Evolutionary conservation across 2,888 invertebrate genomes (phyloP), one percentile per base, ranked within the genome.

Genomic region (Patella caerulea): DNA sequence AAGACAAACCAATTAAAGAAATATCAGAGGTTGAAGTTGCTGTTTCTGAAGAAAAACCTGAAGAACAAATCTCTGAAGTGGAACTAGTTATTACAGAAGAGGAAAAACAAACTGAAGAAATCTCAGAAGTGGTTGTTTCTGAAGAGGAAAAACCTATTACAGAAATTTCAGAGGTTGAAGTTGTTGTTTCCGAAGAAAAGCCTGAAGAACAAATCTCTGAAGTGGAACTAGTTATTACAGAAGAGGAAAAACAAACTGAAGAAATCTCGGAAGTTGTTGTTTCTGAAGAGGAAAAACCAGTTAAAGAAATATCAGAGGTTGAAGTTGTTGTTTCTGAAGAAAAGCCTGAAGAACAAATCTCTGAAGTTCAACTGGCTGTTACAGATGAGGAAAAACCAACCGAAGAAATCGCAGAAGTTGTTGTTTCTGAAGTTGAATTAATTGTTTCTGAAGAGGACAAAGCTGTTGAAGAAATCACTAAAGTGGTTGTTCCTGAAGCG

Each of bases 11-110:
- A 24, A 74, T 29, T 52, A 55, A 74, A 59, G 74, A 74, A 59
- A 29, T 74, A 2, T 29, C 73, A 29, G 29, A 53, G 24, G 55
- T 24, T 53, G 19, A 54, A 55, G 19, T n/a, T 29, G 74, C 17
- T 53, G 75, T 75, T 14, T 45, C 75, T 29, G 75, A 70, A 54
- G 82, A 80, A 70, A 70, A 24, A 17, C 14, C 71, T 52, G 53
- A 65, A 24, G 53, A 54, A 59, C 81, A 81, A 73, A 72, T 74
- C n/a, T 29, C 55, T 54, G 59, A 70, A 24, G 15, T 65, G 14
- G 19, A 19, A 9, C 11, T 65, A 2, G 59, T 19, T 19, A 14
- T 65, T 15, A 9, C 15, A 7, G 12, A 52, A 24, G 52, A 52
- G 24, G 71, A 52, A 45, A 45, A 52, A 11, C 12, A 17, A 59